Conservation (phyloP, 1,140 invertebrate genomes). For the Coelopa frigida region DNA sequence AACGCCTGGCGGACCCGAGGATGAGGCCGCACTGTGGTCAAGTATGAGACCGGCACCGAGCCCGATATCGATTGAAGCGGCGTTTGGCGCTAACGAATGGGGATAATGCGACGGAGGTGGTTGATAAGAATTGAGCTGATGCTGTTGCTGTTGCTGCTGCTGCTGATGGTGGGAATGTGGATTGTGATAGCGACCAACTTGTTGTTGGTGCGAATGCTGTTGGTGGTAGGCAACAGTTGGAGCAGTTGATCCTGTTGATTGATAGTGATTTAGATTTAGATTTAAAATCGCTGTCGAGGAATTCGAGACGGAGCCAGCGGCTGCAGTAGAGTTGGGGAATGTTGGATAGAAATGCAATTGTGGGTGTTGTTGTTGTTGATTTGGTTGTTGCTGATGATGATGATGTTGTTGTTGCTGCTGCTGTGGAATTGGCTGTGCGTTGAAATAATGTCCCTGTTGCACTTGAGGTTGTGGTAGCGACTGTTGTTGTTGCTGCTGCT, state of each 20-base stretch:
- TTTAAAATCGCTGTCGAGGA: constrained; percentile 16
- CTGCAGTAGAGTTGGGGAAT: neutral
- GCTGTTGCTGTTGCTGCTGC: constrained; percentile 4
- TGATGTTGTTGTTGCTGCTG: constrained; percentile 19
- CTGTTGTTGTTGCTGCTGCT: constrained; percentile 22
- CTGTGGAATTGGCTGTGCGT: constrained; percentile 23
- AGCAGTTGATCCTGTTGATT: constrained; percentile 10
- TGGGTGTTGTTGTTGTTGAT: constrained; percentile 19
- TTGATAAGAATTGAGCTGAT: neutral
- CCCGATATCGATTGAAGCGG: constrained; percentile 6
- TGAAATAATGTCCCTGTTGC: constrained; percentile 19
- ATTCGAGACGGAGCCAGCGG: neutral
- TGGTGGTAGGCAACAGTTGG: neutral
- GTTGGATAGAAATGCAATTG: constrained; percentile 12
- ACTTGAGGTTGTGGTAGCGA: constrained; percentile 16
- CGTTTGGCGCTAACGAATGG: constrained; percentile 1
- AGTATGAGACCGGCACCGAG: neutral
- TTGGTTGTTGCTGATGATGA: constrained; percentile 20
- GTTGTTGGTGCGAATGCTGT: constrained; percentile 5
- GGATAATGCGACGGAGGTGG: neutral
- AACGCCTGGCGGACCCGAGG: constrained; percentile 3
- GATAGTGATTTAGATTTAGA: constrained; percentile 16
- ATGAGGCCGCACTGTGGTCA: constrained; percentile 11
- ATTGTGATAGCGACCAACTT: constrained; percentile 1
- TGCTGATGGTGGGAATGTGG: neutral